These are phyloP conservation scores for Neria commutata DNA, from an alignment of 2,888 invertebrate species.

Conservation along the genomic window DNA sequence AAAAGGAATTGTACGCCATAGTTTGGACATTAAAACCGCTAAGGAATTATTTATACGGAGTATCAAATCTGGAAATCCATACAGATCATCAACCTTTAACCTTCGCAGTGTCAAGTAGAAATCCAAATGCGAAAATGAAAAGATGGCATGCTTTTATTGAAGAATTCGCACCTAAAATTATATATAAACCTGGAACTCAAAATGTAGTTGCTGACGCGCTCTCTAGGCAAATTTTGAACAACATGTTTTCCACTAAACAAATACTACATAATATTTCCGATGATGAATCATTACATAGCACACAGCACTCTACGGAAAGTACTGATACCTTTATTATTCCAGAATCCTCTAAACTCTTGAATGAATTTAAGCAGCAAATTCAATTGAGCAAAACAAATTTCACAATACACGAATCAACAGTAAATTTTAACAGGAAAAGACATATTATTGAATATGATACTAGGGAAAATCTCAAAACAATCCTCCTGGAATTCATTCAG, in stretches of 20 bases:
- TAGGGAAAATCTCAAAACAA: conserved; percentile 4
- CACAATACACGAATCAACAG: neutral
- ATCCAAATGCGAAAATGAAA: conserved; percentile 49
- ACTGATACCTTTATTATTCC: neutral
- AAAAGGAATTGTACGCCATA: conserved; percentile 51
- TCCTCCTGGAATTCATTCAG: conserved; percentile 10
- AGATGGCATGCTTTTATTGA: conserved; percentile 49
- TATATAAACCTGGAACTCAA: conserved; percentile 34
- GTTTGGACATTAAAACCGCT: conserved; percentile 53
- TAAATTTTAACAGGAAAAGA: neutral
- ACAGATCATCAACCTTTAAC: conserved; percentile 31
- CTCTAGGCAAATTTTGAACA: conserved; percentile 20
- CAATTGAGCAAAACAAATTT: neutral
- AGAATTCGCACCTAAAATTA: conserved; percentile 41
- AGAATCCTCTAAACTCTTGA: neutral
- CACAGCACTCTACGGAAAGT: neutral
- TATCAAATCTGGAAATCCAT: conserved; percentile 31
- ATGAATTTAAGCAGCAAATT: neutral
- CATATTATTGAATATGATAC: conserved; percentile 18
- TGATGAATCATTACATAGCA: neutral
- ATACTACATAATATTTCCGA: neutral
- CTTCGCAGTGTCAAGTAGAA: conserved; percentile 25
- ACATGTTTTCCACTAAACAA: neutral
- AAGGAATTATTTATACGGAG: conserved; percentile 53
- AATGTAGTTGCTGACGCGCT: conserved; percentile 25